A percentile compares a stretch with the other conserved stretches of the same genome.
Conservation (phyloP, 2,888 invertebrate genomes). For the Andrena marginata region DNA sequence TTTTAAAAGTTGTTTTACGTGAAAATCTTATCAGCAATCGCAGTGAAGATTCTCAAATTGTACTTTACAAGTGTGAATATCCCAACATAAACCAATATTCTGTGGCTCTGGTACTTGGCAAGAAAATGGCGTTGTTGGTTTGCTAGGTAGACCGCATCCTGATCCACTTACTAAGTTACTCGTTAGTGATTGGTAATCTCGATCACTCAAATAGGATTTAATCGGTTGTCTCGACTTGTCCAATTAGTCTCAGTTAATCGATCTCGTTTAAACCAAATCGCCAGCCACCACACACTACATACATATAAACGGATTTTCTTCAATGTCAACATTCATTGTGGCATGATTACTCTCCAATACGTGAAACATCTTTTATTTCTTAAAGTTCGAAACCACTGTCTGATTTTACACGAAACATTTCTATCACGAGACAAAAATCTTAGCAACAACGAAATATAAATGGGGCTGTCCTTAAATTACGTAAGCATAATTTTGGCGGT, state of each 20-base stretch:
- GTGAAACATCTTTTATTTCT: too few species aligned
- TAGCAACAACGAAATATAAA: too few species aligned
- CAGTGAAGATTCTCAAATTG: too few species aligned
- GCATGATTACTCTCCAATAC: not conserved
- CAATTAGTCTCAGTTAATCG: conserved; percentile 68
- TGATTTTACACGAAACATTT: too few species aligned
- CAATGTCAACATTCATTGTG: conserved; percentile 6
- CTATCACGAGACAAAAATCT: too few species aligned
- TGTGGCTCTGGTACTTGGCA: not conserved
- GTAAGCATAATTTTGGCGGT: too few species aligned
- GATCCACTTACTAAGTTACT: conserved; percentile 54
- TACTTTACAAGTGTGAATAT: not conserved
- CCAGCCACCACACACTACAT: conserved; percentile 14
- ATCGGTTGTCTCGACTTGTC: conserved; percentile 66
- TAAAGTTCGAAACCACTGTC: too few species aligned
- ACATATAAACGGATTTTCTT: conserved; percentile 23
- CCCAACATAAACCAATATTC: conserved; percentile 2
- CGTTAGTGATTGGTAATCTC: conserved; percentile 64
- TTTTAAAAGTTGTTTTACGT: not conserved
- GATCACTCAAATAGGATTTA: conserved; percentile 68
- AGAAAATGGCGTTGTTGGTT: conserved; percentile 38
- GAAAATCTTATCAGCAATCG: too few species aligned
- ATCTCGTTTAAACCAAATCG: conserved; percentile 59
- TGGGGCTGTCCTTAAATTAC: too few species aligned
- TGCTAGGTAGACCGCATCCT: conserved; percentile 15